Percentiles rank a stretch among this genome's conserved stretches.
Evolutionary conservation across 2,888 invertebrate species (phyloP).

Genomic region (Rhimphoctona megacephalus): DNA sequence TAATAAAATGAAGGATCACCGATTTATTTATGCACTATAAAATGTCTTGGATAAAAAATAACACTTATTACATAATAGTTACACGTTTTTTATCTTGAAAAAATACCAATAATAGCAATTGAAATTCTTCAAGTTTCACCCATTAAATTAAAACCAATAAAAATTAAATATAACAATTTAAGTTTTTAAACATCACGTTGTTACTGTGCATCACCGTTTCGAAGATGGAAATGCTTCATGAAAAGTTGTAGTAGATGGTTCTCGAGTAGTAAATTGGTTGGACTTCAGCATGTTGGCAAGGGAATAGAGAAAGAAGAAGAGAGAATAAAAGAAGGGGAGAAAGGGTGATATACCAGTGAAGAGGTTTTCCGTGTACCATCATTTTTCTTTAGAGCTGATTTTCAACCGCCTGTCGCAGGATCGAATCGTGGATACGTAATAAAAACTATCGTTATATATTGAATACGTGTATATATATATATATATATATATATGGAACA

Average conservation of each 20-base stretch:
- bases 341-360: conserved; percentile 11
- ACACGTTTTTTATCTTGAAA: too few relatives aligned
- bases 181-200: too few relatives aligned
- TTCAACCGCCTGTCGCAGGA: background rate
- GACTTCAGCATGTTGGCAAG: background rate
- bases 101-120: too few relatives aligned
- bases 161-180: too few relatives aligned
- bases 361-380: conserved; percentile 67
- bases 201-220: too few relatives aligned
- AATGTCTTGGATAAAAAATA: too few relatives aligned
- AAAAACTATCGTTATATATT: background rate
- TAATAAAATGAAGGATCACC: background rate
- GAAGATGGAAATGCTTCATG: background rate
- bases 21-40: too few relatives aligned
- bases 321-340: conserved; percentile 23
- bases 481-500: too few relatives aligned
- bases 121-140: background rate
- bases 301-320: background rate
- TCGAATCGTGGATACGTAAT: background rate
- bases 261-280: background rate
- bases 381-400: conserved; percentile 46
- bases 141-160: background rate
- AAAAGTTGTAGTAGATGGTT: background rate
- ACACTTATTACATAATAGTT: too few relatives aligned
- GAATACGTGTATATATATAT: too few relatives aligned